phyloP scores from a whole-genome alignment of 2,797 vertebrate species.

The Brachymystax lenok region DNA sequence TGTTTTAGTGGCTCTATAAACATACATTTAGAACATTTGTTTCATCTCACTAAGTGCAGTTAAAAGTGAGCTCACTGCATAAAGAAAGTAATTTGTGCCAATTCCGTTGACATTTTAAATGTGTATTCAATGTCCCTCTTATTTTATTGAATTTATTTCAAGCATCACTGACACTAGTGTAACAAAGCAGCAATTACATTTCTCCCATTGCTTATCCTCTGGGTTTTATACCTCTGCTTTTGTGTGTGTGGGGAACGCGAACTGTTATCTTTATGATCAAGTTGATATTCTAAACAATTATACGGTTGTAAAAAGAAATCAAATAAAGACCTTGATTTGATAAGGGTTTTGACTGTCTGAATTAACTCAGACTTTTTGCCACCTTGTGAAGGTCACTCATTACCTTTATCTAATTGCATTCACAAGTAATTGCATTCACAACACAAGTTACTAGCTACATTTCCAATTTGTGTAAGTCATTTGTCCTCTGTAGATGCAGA shows the following conservation, averaged over 20 bases:
- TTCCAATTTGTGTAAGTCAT: too few species aligned
- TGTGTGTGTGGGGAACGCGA: slow-evolving; percentile 46
- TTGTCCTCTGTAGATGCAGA: slow-evolving; percentile 10
- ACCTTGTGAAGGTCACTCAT: too few species aligned
- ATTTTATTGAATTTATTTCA: slow-evolving; percentile 61
- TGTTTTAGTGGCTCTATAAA: slow-evolving; percentile 57
- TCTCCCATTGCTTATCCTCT: slow-evolving; percentile 24
- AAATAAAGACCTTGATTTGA: slow-evolving; percentile 68
- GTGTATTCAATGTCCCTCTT: slow-evolving; percentile 50
- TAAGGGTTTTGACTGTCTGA: slow-evolving; percentile 47
- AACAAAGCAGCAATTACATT: slow-evolving; percentile 21
- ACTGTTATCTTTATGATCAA: slow-evolving; percentile 45
- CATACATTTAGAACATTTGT: slow-evolving; percentile 36
- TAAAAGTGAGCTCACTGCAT: slow-evolving; percentile 23
- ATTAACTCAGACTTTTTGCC: slow-evolving; percentile 11
- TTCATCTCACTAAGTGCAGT: slow-evolving; percentile 47
- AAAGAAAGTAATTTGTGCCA: slow-evolving; percentile 33
- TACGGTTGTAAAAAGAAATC: slow-evolving; percentile 67
- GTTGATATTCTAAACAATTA: slow-evolving; percentile 48
- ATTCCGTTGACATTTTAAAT: slow-evolving; percentile 51
- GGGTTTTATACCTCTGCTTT: slow-evolving; percentile 56
- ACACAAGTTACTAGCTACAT: not conserved
- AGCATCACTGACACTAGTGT: slow-evolving; percentile 32
- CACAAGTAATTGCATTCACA: not conserved
- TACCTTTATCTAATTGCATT: not conserved